Conservation (phyloP, 35 echinoderm and acorn worm genomes). For the Strongylocentrotus purpuratus region DNA sequence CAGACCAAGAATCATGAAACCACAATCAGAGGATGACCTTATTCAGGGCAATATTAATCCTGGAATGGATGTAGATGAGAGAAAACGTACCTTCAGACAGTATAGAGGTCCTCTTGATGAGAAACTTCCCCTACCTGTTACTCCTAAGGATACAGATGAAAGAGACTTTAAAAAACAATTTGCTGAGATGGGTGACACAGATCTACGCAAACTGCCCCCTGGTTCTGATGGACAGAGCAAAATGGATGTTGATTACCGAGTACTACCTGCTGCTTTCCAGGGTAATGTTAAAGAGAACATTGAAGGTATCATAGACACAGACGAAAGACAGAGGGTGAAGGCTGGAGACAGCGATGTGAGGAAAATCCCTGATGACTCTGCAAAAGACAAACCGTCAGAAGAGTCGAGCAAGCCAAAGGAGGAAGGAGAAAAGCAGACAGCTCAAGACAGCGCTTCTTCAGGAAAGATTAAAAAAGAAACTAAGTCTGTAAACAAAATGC, state of each 20-base stretch:
- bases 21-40: background rate
- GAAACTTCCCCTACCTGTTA: background rate
- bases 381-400: background rate
- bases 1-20: background rate
- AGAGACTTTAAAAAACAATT: background rate
- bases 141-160: conserved; percentile 34
- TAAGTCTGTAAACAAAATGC: background rate
- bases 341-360: background rate
- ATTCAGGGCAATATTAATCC: background rate
- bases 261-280: conserved; percentile 17
- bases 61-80: conserved; percentile 44
- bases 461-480: background rate
- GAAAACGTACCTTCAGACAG: background rate
- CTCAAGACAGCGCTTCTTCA: background rate
- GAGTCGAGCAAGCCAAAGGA: background rate
- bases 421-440: background rate
- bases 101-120: background rate
- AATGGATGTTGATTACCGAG: conserved; percentile 8
- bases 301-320: background rate
- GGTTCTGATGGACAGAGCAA: background rate
- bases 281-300: background rate
- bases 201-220: background rate
- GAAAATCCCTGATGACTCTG: background rate
- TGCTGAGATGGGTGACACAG: background rate
- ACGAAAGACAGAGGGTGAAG: background rate